A percentile compares a stretch with the other conserved stretches of the same genome.
Evolutionary conservation across 2,888 invertebrate species (phyloP).

Genomic region (Hirtodrosophila alboralis): DNA sequence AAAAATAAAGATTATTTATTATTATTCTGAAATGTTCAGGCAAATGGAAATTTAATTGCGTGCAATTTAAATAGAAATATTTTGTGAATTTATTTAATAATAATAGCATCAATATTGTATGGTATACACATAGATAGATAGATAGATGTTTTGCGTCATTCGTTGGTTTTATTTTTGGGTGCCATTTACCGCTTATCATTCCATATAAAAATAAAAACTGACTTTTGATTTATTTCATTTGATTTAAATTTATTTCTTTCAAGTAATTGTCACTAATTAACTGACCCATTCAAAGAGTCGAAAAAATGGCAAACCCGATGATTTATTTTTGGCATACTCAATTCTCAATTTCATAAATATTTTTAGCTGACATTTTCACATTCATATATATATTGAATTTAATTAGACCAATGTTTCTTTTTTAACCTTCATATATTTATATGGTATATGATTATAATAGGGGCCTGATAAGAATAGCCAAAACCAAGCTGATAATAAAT

Average conservation of each 20-base stretch:
- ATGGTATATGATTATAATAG: background rate
- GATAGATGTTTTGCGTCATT: conserved; percentile 49
- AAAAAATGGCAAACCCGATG: conserved; percentile 5
- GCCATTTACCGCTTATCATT: conserved; percentile 11
- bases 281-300: conserved; percentile 30
- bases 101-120: conserved; percentile 1
- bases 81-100: background rate
- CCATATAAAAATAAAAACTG: background rate
- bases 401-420: conserved; percentile 15
- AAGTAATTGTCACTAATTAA: conserved; percentile 46
- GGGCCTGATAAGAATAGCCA: conserved; percentile 34
- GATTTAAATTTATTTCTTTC: conserved; percentile 16
- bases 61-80: conserved; percentile 3
- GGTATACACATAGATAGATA: background rate
- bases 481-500: conserved; percentile 25
- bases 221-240: conserved; percentile 30
- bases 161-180: background rate
- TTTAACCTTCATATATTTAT: conserved; percentile 1
- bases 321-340: conserved; percentile 49
- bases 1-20: background rate
- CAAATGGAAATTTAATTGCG: background rate
- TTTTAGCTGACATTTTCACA: conserved; percentile 1
- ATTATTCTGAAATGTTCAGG: too few species aligned
- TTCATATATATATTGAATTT: conserved; percentile 6
- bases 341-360: conserved; percentile 18